These are phyloP conservation scores for Rhynchotus rufescens DNA, from an alignment of 2,797 vertebrate genomes.

Conservation along the genomic window DNA sequence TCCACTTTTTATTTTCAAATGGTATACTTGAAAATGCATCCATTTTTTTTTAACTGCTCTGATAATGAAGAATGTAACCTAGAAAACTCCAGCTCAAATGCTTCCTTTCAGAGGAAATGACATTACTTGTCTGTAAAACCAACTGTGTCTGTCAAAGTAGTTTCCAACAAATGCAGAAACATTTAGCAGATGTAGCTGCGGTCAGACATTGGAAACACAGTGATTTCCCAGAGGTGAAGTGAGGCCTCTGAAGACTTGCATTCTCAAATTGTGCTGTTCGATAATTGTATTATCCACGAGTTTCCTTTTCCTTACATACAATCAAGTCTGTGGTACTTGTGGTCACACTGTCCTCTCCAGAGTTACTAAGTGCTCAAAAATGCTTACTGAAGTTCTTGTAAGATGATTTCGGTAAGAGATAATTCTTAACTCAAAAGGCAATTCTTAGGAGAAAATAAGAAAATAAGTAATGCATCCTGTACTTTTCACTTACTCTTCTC, in stretches of 20 bases:
- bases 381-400: too few relatives aligned
- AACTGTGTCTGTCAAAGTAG: not conserved
- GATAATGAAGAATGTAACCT: not conserved
- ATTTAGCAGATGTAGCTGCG: not conserved
- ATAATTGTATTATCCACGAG: not conserved
- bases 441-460: not conserved
- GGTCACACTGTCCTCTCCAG: too few relatives aligned
- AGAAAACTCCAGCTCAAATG: not conserved
- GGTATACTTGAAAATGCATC: not conserved
- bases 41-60: not conserved
- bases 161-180: not conserved
- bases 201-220: not conserved
- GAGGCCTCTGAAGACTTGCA: not conserved
- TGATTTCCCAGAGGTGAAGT: not conserved
- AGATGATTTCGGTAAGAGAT: too few relatives aligned
- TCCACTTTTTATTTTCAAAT: not conserved
- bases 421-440: too few relatives aligned
- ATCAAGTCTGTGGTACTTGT: not conserved
- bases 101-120: not conserved
- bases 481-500: not conserved
- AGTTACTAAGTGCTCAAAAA: too few relatives aligned
- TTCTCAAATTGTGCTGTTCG: not conserved
- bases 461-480: not conserved
- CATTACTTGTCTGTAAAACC: not conserved
- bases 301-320: not conserved